phyloP scores from a whole-genome alignment of 2,113 vertebrate species.

The Antechinus flavipes region DNA sequence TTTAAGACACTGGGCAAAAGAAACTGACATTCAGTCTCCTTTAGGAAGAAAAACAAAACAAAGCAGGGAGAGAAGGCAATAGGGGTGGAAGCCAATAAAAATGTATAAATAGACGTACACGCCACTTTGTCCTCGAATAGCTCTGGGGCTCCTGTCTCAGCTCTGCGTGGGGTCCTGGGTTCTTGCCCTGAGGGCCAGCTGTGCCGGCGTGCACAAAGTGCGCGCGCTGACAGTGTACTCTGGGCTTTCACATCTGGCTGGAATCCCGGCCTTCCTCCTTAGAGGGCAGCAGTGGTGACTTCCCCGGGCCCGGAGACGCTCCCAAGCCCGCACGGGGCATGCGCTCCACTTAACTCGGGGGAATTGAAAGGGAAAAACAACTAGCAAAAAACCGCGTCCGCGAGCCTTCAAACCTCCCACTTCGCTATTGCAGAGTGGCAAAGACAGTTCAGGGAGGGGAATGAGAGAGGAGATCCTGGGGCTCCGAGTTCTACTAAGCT shows the following conservation, averaged over 20 bases:
- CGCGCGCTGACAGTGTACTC: accelerated
- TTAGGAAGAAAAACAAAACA: not conserved
- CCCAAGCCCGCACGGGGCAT: slow-evolving; percentile 59
- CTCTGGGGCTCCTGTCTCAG: not conserved
- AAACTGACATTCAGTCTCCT: not conserved
- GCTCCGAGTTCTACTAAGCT: slow-evolving; percentile 1
- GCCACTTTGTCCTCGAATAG: not conserved
- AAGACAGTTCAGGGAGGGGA: slow-evolving; percentile 7
- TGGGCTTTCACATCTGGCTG: not conserved
- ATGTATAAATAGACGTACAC: not conserved
- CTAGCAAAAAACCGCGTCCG: not conserved
- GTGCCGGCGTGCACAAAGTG: not conserved
- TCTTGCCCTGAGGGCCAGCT: not conserved
- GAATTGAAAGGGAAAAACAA: slow-evolving; percentile 54
- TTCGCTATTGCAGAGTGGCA: not conserved
- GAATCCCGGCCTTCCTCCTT: slow-evolving; percentile 56
- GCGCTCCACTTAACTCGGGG: slow-evolving; percentile 61
- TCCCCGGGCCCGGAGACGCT: slow-evolving; percentile 28
- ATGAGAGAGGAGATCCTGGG: not conserved
- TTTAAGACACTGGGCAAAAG: not conserved
- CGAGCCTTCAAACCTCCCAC: slow-evolving; percentile 12
- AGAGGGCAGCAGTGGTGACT: slow-evolving; percentile 72
- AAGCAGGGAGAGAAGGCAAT: not conserved
- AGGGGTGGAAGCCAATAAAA: slow-evolving; percentile 41
- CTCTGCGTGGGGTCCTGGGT: not conserved